Evolutionary conservation across 2,888 invertebrate genomes (phyloP), one percentile per base, ranked within the genome.

Genomic region (Synanthedon vespiformis): DNA sequence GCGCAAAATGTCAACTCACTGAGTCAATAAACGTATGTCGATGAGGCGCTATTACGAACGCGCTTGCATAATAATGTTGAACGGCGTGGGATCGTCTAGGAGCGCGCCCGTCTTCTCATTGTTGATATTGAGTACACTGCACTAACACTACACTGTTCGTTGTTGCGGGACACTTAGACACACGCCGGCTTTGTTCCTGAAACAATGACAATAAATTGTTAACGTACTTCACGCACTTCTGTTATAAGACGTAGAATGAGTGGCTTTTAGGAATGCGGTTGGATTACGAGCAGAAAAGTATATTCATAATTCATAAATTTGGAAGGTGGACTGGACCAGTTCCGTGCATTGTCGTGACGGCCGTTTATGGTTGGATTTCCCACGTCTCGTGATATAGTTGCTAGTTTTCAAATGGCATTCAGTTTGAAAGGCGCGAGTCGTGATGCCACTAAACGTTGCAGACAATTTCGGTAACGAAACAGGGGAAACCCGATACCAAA

Each of bases 381-480:
- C 83, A 73, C 61, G 68, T 70, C 74, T 77, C 74, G 74, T 72
- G 74, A 77, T 77, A 81, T 83, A 81, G 80, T 83, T 78, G 80
- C 79, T 62, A 67, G 68, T 70, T 71, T 67, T 76, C 71, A 79
- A 81, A 82, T 81, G 80, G 77, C 77, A 81, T 65, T 74, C 69
- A 66, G 71, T 76, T 84, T 77, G 80, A 85, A 85, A 84, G 82
- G 85, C 71, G 57, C 57, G 71, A 81, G 70, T 85, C 85, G 84
- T 84, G 85, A 81, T 77, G 67, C 62, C 67, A 67, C 74, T 72
- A 68, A 64, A 63, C 62, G 62, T 64, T 67, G 70, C 65, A 63
- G 62, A 50, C 47, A 53, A 60, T 72, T 82, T 80, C 69, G 72
- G 74, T 65, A 63, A 62, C 68, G 61, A 71, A 72, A 66, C 64